Base-by-base conservation (phyloP, 2,797 vertebrate genomes). In the Microctenopoma stevenorrisi region DNA sequence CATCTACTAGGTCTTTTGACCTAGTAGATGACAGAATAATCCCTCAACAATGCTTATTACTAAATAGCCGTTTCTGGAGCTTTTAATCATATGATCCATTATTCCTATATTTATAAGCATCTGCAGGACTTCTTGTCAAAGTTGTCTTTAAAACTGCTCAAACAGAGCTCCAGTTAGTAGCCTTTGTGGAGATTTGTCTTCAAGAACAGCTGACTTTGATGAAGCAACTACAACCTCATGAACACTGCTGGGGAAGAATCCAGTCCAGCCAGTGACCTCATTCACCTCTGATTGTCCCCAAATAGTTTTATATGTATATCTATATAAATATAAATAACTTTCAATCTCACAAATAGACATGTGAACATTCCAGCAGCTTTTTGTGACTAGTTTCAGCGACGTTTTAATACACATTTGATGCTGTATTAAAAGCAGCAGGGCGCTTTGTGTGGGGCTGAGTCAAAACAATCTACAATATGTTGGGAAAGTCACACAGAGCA, bases 401-500 rank as follows among this genome's bases (percentile, higher is more conserved):
- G 25, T 16, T n/a, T 26, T 22, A 33, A 56, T 51, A 6, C 43
- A 50, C 56, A 37, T 53, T 64, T 25, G 43, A 1, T 49, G 57
- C 55, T 64, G 15, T 44, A 18, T 2, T 16, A 33, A 26, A 8
- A 15, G 28, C 49, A 55, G 48, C 43, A 30, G 37, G 48, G 35
- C 1, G 4, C 7, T 4, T 35, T 64, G 35, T 53, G 15, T 51
- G 42, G 1, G 49, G 40, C 1, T 12, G 51, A 38, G 18, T 55
- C 13, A 60, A 38, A 28, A 30, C 49, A 35, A 53, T 55, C 38
- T 37, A 53, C n/a, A 7, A 44, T n/a, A 37, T 64, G n/a, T 61
- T 49, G 28, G 40, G 14, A 56, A 57, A 11, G 35, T 53, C 26
- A 33, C 7, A 16, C 13, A 33, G 16, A 44, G 50, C 18, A 49